Base-by-base conservation (phyloP, 2,797 vertebrate genomes). In the Brachymystax lenok region DNA sequence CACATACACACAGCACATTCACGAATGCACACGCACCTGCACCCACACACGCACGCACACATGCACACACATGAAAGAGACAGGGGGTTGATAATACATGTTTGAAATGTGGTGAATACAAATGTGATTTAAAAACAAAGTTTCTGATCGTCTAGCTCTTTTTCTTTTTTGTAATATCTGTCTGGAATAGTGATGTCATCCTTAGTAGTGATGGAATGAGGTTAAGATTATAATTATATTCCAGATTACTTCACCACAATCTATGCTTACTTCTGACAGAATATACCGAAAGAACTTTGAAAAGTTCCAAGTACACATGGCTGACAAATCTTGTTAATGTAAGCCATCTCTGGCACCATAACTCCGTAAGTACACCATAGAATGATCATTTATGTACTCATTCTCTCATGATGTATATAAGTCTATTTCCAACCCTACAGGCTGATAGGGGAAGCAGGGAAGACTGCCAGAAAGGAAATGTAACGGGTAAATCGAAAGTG, bases 51-150 rank as follows among this genome's bases (percentile, higher is more conserved):
- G 8, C 66, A 68, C 66, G 2, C 30, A 12, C 77, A 79, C 87
- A 81, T 78, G 76, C 80, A 86, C 77, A 87, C 69, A 64, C 21
- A 28, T 12, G 0, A 10, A 64, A 54, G 52, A 54, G 17, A 54
- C 52, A 54, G 17, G 52, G 52, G 52, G 52, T 54, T 54, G 16
- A 54, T 54, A 56, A 56, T 56, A 56, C 52, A 24, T 28, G 10
- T 35, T 68, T 68, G 5, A 40, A 46, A 35, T 46, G 17, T 46
- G 33, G 33, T 67, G 27, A 67, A 67, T 28, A 4, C 17, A 30
- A 30, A 13, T 12, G n/a, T 63, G n/a, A 63, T 63, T 63, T 63
- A 63, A 63, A 63, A 24, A 56, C n/a, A 16, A 17, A 1, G 52
- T 56, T 56, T 4, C 33, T 35, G 52, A 54, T 16, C 1, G 5